These are phyloP conservation scores for Tachysurus vachellii DNA, from an alignment of 2,113 vertebrate species.

Conservation along the genomic window DNA sequence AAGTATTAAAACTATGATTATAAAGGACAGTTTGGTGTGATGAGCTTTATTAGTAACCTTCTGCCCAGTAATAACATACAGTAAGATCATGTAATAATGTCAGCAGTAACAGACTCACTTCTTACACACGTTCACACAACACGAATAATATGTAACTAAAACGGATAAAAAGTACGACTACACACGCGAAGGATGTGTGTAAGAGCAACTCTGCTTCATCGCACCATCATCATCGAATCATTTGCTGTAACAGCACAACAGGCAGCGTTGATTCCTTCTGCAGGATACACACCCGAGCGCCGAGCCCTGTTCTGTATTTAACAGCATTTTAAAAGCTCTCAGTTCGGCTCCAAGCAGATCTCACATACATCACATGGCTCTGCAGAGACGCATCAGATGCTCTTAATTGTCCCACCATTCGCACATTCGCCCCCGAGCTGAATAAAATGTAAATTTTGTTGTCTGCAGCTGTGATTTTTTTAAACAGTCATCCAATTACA, in stretches of 20 bases:
- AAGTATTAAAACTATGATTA: no score
- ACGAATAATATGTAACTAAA: no score
- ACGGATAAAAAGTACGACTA: no score
- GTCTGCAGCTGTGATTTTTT: background rate
- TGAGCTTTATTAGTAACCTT: no score
- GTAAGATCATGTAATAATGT: no score
- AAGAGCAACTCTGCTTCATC: background rate
- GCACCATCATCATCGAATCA: background rate
- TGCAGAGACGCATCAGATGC: background rate
- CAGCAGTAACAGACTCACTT: no score
- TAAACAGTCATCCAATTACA: slow-evolving; percentile 15
- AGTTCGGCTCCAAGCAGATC: background rate
- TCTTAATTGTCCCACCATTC: background rate
- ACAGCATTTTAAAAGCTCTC: slow-evolving; percentile 10
- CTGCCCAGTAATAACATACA: no score
- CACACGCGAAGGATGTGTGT: background rate
- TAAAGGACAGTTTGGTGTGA: no score
- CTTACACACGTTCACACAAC: no score
- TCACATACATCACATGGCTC: background rate
- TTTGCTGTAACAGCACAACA: background rate
- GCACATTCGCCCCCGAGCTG: background rate
- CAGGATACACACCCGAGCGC: background rate
- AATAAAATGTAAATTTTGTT: background rate
- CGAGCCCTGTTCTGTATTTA: background rate
- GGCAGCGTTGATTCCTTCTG: background rate